phyloP scores from a whole-genome alignment of 1,140 invertebrate genomes.

The Temnothorax curvispinosus region DNA sequence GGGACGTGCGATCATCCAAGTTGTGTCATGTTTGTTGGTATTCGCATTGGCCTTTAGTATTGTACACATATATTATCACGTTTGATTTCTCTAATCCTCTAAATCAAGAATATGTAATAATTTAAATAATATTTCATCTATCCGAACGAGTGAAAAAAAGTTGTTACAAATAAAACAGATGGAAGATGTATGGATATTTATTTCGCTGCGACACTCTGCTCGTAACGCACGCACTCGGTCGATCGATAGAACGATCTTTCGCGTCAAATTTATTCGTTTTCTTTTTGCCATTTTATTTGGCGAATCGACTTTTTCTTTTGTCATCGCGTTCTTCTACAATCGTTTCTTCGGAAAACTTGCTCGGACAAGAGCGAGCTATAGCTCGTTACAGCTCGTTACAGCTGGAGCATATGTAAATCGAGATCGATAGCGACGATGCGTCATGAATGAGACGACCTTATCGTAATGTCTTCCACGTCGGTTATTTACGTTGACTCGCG shows the following conservation, averaged over 20 bases:
- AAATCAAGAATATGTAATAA: not conserved
- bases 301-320: not conserved
- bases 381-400: not conserved
- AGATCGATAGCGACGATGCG: not conserved
- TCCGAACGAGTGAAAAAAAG: not conserved
- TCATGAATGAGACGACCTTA: not conserved
- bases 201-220: not conserved
- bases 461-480: not conserved
- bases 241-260: not conserved
- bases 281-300: not conserved
- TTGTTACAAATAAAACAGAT: not conserved
- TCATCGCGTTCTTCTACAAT: not conserved
- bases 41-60: not conserved
- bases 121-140: not conserved
- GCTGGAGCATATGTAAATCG: conserved; percentile 4
- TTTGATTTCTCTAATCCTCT: not conserved
- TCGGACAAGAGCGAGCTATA: not conserved
- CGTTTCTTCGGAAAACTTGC: not conserved
- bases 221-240: not conserved
- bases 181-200: not conserved
- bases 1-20: not conserved
- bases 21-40: not conserved
- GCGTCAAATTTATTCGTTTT: not conserved
- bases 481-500: not conserved
- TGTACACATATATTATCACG: not conserved